Evolutionary conservation across 2,888 invertebrate species (phyloP).

Genomic region (Platynereis dumerilii): DNA sequence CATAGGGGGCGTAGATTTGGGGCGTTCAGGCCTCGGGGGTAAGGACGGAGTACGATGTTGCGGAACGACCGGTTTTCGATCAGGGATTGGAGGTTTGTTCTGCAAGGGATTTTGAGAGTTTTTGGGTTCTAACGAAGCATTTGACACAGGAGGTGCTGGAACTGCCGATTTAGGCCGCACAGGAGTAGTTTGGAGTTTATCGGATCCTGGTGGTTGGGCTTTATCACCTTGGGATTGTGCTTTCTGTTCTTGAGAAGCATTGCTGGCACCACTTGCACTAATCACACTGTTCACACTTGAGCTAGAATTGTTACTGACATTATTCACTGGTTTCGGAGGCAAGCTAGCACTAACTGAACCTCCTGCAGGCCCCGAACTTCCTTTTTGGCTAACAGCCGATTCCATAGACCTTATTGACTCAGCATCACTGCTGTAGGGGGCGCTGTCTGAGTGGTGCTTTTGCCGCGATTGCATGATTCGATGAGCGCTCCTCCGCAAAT

Average conservation of each 20-base stretch:
- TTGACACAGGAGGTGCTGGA: background rate
- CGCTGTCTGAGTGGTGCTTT: slow-evolving; percentile 30
- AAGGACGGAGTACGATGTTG: slow-evolving; percentile 14
- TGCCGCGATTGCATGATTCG: slow-evolving; percentile 47
- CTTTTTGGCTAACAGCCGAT: slow-evolving; percentile 6
- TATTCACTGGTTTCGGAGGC: background rate
- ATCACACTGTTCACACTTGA: background rate
- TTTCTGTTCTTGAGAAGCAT: no score
- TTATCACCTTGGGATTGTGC: no score
- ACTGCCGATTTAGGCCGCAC: background rate
- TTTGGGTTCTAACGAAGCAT: background rate
- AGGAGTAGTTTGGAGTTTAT: background rate
- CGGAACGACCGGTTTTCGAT: slow-evolving; percentile 15
- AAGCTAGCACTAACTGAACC: background rate
- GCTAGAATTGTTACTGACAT: background rate
- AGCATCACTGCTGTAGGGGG: slow-evolving; percentile 42
- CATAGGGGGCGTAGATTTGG: slow-evolving; percentile 33
- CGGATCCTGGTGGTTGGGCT: background rate
- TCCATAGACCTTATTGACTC: slow-evolving; percentile 40
- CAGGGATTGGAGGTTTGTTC: slow-evolving; percentile 29
- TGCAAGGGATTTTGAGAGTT: slow-evolving; percentile 2
- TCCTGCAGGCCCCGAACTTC: background rate
- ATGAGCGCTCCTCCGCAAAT: slow-evolving; percentile 58
- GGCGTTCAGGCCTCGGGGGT: slow-evolving; percentile 17
- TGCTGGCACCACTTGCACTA: no score